These are phyloP conservation scores for Vulpes lagopus DNA, from an alignment of 2,113 vertebrate genomes.

Conservation along the genomic window DNA sequence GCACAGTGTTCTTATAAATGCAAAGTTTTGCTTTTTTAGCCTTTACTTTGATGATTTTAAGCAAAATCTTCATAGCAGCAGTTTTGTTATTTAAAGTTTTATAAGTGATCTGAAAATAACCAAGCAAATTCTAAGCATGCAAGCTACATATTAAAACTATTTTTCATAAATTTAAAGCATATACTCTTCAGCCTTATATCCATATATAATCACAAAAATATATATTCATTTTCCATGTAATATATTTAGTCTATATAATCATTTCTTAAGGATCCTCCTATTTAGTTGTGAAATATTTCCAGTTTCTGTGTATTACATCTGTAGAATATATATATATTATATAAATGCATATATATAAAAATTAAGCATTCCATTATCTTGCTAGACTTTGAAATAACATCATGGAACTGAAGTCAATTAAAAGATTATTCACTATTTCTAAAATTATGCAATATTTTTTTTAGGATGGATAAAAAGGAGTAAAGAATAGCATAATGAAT, in stretches of 20 bases:
- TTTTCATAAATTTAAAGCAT: not conserved
- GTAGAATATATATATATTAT: not conserved
- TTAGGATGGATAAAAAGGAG: not conserved
- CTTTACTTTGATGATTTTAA: not conserved
- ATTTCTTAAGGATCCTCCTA: not conserved
- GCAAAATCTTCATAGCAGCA: not conserved
- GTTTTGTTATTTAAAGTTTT: slow-evolving; percentile 15
- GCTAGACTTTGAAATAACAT: not conserved
- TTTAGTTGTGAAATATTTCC: not conserved
- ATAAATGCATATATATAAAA: not conserved
- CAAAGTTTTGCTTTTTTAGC: not conserved
- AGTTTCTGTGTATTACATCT: not conserved
- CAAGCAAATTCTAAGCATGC: not conserved
- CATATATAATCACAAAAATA: not conserved
- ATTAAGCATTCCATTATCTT: not conserved
- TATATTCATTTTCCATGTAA: not conserved
- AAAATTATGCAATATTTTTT: not conserved
- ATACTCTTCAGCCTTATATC: not conserved
- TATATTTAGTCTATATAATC: not conserved
- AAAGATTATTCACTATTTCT: not conserved
- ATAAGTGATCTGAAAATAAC: not conserved
- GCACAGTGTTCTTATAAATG: not conserved
- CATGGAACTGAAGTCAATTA: not conserved
- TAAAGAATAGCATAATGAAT: not conserved
- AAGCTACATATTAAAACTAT: not conserved